Evolutionary conservation across 1,140 invertebrate genomes (phyloP).

Genomic region (Lanistes nyassanus): DNA sequence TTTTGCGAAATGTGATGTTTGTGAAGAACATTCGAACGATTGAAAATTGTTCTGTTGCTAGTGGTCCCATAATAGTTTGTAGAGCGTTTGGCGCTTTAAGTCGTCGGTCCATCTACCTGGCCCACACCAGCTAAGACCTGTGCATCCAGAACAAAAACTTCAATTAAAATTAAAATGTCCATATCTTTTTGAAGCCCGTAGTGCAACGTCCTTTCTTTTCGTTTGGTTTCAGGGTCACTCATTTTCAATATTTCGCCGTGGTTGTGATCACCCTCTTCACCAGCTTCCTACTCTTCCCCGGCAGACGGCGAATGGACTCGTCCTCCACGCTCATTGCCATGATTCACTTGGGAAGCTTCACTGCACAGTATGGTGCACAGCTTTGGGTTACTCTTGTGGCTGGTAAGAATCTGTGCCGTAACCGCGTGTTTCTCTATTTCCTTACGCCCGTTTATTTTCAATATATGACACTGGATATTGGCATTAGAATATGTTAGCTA

Average conservation of each 20-base stretch:
- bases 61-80: no score
- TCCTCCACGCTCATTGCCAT: conserved; percentile 25
- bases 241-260: conserved; percentile 37
- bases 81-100: no score
- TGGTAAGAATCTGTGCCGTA: conserved; percentile 25
- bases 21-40: no score
- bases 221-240: conserved; percentile 24
- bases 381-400: conserved; percentile 41
- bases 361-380: conserved; percentile 39
- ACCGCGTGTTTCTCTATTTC: background rate
- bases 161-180: no score
- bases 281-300: conserved; percentile 36
- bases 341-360: conserved; percentile 31
- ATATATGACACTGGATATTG: no score
- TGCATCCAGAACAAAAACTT: no score
- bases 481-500: no score
- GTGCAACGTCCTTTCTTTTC: conserved; percentile 1
- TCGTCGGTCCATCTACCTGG: no score
- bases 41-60: no score
- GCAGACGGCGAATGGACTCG: conserved; percentile 27
- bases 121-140: no score
- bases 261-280: conserved; percentile 31
- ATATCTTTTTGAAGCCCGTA: no score
- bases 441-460: background rate
- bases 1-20: no score